Evolutionary conservation across 2,888 invertebrate species (phyloP).

Genomic region (Norana najaformis): DNA sequence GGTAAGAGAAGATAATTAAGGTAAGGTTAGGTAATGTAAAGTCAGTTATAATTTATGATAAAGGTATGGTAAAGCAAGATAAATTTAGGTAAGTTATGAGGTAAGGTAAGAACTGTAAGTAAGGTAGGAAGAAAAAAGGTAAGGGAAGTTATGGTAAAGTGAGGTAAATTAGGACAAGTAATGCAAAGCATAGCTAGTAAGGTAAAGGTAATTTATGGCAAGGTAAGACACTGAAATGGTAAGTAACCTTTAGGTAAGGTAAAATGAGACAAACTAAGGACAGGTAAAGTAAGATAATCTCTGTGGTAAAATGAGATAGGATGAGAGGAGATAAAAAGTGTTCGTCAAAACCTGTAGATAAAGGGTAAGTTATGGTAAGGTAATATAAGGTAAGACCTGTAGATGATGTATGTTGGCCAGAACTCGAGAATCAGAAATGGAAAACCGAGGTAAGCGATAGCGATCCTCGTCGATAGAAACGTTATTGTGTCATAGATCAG

Average conservation of each 20-base stretch:
- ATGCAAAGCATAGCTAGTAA: too few relatives aligned
- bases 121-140: too few relatives aligned
- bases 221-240: too few relatives aligned
- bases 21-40: not conserved
- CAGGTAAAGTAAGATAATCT: not conserved
- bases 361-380: not conserved
- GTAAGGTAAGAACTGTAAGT: too few relatives aligned
- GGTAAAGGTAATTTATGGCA: too few relatives aligned
- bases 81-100: too few relatives aligned
- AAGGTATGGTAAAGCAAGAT: too few relatives aligned
- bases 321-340: not conserved
- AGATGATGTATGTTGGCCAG: slow-evolving; percentile 75
- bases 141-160: too few relatives aligned
- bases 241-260: not conserved
- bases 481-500: slow-evolving; percentile 79
- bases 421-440: slow-evolving; percentile 89
- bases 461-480: slow-evolving; percentile 78
- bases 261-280: not conserved
- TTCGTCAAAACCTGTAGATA: not conserved
- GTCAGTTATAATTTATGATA: too few relatives aligned
- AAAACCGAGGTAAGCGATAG: slow-evolving; percentile 86
- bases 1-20: too few relatives aligned
- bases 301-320: not conserved
- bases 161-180: too few relatives aligned
- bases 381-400: slow-evolving; percentile 68